Evolutionary conservation across 2,888 invertebrate genomes (phyloP).

Genomic region (Hecatera dysodea): DNA sequence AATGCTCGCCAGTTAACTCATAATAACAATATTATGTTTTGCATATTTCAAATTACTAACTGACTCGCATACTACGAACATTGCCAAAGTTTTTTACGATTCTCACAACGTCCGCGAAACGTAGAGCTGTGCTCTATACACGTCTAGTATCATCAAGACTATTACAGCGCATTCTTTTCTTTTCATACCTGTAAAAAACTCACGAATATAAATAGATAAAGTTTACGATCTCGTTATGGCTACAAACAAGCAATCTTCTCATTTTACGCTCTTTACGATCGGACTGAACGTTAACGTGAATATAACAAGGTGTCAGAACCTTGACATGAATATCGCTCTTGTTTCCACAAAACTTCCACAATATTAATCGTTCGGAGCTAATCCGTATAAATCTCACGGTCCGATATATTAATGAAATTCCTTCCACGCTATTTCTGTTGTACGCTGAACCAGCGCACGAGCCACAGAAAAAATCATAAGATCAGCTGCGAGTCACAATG

Average conservation of each 20-base stretch:
- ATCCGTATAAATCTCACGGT: slow-evolving; percentile 73
- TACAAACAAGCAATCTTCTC: slow-evolving; percentile 54
- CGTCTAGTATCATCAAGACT: slow-evolving; percentile 37
- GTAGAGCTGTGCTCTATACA: slow-evolving; percentile 18
- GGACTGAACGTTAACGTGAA: slow-evolving; percentile 63
- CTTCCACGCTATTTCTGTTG: slow-evolving; percentile 69
- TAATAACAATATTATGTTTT: slow-evolving; percentile 49
- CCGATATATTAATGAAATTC: slow-evolving; percentile 75
- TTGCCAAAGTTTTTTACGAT: slow-evolving; percentile 60
- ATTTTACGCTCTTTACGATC: slow-evolving; percentile 58
- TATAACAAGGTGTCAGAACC: slow-evolving; percentile 80
- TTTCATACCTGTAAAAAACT: slow-evolving; percentile 64
- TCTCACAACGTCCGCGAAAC: slow-evolving; percentile 5
- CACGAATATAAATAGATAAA: slow-evolving; percentile 60
- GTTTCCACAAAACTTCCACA: slow-evolving; percentile 76
- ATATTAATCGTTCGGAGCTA: slow-evolving; percentile 76
- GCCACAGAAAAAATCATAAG: slow-evolving; percentile 71
- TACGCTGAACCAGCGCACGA: slow-evolving; percentile 60
- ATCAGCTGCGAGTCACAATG: slow-evolving; percentile 80
- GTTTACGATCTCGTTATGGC: slow-evolving; percentile 61
- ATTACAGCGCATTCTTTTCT: slow-evolving; percentile 56
- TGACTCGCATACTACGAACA: slow-evolving; percentile 27
- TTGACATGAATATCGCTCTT: slow-evolving; percentile 83
- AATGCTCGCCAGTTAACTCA: slow-evolving; percentile 31
- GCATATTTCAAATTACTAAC: slow-evolving; percentile 53